Evolutionary conservation across 2,113 vertebrate species (phyloP).

Genomic region (Nothoprocta pentlandii): DNA sequence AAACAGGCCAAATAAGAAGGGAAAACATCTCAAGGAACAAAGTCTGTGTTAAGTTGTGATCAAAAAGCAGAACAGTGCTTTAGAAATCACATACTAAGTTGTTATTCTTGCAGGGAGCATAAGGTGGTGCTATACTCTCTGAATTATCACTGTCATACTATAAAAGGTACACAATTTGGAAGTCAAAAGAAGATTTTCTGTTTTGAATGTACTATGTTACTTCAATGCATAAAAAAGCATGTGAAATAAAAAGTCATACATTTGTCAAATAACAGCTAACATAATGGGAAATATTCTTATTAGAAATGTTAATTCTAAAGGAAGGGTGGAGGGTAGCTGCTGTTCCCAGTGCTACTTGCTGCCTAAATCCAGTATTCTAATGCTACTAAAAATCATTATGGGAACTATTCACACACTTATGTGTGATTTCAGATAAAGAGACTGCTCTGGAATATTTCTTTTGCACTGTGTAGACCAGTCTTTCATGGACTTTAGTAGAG

Average conservation of each 20-base stretch:
- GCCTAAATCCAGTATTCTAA: neutral
- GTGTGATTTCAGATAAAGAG: neutral
- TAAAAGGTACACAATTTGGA: neutral
- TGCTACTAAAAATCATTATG: neutral
- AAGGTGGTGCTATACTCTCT: slow-evolving; percentile 71
- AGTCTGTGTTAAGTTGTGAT: neutral
- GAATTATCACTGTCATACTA: neutral
- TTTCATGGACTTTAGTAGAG: neutral
- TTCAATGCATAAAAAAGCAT: neutral
- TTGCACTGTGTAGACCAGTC: neutral
- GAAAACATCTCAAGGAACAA: neutral
- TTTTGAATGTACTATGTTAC: neutral
- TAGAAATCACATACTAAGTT: neutral
- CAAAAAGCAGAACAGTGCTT: neutral
- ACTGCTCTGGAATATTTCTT: neutral
- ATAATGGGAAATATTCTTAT: neutral
- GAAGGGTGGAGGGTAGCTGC: neutral
- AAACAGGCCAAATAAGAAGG: neutral
- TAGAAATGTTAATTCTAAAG: neutral
- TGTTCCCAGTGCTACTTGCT: neutral
- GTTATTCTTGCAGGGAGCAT: slow-evolving; percentile 60
- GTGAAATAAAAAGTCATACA: neutral
- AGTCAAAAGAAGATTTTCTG: neutral
- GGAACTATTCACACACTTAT: neutral
- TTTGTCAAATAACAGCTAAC: neutral